Percentiles rank a stretch among this genome's conserved stretches.
These are phyloP conservation scores for Turdus rufiventris DNA, from an alignment of 2,113 vertebrate species.

Conservation along the genomic window DNA sequence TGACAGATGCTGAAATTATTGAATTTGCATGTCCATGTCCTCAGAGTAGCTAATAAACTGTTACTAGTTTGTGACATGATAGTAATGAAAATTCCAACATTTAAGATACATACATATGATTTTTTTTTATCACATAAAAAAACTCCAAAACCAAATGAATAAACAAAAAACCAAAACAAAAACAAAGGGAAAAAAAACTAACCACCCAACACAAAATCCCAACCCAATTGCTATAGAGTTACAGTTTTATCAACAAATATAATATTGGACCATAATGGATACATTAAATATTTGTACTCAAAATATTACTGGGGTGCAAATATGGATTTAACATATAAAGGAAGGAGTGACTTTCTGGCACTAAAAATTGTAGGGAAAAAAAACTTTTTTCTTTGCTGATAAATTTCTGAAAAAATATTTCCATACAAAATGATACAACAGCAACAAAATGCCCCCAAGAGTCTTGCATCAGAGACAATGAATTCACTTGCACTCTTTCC, in stretches of 20 bases:
- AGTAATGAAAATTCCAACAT: not conserved
- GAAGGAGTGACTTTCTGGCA: not conserved
- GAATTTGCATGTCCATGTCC: not conserved
- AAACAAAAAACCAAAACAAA: not conserved
- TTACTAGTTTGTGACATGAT: not conserved
- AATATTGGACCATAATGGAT: not conserved
- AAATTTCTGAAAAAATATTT: not conserved
- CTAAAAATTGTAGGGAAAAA: not conserved
- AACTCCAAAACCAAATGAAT: not conserved
- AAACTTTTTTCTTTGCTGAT: not conserved
- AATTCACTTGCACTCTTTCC: not conserved
- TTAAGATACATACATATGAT: not conserved
- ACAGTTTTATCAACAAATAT: not conserved
- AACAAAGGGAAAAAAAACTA: fast-evolving
- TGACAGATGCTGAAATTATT: not conserved
- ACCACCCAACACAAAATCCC: not conserved
- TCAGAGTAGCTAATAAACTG: not conserved
- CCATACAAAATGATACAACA: not conserved
- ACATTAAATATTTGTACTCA: not conserved
- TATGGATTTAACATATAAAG: not conserved
- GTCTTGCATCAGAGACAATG: not conserved
- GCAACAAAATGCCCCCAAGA: not conserved
- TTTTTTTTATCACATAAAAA: not conserved
- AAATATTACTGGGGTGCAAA: not conserved
- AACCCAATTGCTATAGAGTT: not conserved